Evolutionary conservation across 2,113 vertebrate species (phyloP).

Genomic region (Eclectus roratus): DNA sequence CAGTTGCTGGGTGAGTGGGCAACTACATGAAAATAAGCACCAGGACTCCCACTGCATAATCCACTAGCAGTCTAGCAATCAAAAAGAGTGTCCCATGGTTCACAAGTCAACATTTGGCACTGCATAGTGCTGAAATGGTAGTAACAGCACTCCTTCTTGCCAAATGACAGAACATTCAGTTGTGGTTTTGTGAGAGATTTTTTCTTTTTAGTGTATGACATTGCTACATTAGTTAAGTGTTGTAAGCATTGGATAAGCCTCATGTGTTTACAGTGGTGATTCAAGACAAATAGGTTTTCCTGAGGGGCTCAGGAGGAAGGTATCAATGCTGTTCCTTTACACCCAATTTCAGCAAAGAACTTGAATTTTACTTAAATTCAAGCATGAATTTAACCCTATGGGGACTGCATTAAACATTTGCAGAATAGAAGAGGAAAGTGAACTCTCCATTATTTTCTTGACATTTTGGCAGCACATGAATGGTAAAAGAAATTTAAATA

Average conservation of each 20-base stretch:
- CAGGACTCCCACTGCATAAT: neutral
- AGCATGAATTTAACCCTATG: neutral
- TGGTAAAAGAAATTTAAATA: neutral
- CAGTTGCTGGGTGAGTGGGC: neutral
- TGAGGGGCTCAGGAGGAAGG: neutral
- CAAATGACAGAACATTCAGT: neutral
- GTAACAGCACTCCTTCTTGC: neutral
- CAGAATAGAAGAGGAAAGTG: neutral
- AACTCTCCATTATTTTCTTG: neutral
- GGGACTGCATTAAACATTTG: neutral
- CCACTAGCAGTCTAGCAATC: neutral
- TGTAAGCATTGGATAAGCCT: neutral
- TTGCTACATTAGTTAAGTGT: neutral
- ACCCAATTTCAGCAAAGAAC: neutral
- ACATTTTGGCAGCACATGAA: conserved; percentile 58
- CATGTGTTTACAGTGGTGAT: neutral
- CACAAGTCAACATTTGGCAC: neutral
- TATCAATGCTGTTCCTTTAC: neutral
- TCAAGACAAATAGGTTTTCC: neutral
- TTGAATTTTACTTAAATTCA: neutral
- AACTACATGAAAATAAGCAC: neutral
- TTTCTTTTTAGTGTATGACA: neutral
- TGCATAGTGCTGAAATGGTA: neutral
- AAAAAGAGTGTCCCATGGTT: neutral
- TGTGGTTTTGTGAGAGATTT: neutral